Evolutionary conservation across 2,113 vertebrate species (phyloP).

Genomic region (Colaptes auratus): DNA sequence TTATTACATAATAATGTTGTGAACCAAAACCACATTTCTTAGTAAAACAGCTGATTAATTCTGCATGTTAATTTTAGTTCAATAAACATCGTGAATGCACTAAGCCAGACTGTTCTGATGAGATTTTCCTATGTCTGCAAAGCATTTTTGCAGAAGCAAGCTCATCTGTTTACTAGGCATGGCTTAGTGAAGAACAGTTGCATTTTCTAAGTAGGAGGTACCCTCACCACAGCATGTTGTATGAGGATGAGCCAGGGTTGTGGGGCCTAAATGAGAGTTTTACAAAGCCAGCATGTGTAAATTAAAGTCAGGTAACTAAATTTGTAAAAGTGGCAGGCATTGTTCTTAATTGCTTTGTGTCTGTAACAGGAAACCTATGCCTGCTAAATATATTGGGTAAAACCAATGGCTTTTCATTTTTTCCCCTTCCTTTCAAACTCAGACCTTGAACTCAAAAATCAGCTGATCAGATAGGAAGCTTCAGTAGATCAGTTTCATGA

Average conservation of each 20-base stretch:
- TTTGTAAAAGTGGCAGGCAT: not conserved
- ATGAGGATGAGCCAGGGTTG: not conserved
- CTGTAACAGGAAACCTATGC: not conserved
- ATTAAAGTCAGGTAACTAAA: not conserved
- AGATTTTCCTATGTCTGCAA: not conserved
- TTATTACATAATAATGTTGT: not conserved
- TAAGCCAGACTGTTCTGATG: not conserved
- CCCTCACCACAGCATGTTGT: not conserved
- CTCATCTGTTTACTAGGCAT: not conserved
- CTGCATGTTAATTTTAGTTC: not conserved
- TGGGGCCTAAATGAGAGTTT: not conserved
- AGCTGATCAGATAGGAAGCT: not conserved
- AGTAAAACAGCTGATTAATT: not conserved
- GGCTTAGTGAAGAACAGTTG: not conserved
- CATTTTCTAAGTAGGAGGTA: not conserved
- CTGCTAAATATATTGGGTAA: not conserved
- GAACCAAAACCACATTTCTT: not conserved
- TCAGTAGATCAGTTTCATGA: not conserved
- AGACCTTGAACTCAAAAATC: not conserved
- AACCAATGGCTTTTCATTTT: not conserved
- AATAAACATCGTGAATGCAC: not conserved
- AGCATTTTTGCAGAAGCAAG: not conserved
- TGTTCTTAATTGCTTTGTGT: not conserved
- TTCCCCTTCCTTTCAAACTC: not conserved
- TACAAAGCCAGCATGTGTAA: not conserved